Evolutionary conservation across 2,797 vertebrate species (phyloP).

Genomic region (Semaprochilodus insignis): DNA sequence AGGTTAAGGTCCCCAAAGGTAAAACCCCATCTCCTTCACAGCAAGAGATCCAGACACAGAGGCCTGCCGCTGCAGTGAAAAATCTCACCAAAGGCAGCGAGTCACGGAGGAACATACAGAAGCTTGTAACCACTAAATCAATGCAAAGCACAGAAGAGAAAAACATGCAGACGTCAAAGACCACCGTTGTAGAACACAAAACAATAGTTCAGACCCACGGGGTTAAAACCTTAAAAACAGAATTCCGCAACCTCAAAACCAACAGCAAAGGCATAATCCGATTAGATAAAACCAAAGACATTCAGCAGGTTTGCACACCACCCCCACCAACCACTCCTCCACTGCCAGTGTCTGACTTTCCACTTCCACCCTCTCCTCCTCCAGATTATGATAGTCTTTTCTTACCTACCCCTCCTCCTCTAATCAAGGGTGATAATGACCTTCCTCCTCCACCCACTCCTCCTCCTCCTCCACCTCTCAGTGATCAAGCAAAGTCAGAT

Average conservation of each 20-base stretch:
- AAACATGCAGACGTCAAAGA: constrained; percentile 55
- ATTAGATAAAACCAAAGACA: constrained; percentile 73
- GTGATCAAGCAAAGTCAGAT: constrained; percentile 73
- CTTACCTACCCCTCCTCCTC: constrained; percentile 69
- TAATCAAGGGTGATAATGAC: constrained; percentile 70
- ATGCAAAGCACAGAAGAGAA: constrained; percentile 60
- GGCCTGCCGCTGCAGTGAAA: constrained; percentile 71
- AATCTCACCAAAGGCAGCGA: constrained; percentile 69
- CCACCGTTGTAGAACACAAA: constrained; percentile 77
- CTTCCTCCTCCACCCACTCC: constrained; percentile 69
- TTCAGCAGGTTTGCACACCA: constrained; percentile 57
- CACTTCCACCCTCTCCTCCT: constrained; percentile 85
- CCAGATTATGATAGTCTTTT: constrained; percentile 73
- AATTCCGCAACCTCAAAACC: constrained; percentile 79
- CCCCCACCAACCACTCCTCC: constrained; percentile 70
- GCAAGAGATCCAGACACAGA: constrained; percentile 58
- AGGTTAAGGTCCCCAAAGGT: constrained; percentile 68
- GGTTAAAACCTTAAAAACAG: constrained; percentile 79
- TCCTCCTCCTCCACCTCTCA: constrained; percentile 71
- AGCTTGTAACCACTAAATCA: constrained; percentile 72
- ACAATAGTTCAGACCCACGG: constrained; percentile 80
- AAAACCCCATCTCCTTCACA: constrained; percentile 44
- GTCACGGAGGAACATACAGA: constrained; percentile 71
- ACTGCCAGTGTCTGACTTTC: constrained; percentile 77
- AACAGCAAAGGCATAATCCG: constrained; percentile 73